Evolutionary conservation across 2,797 vertebrate species (phyloP), one percentile per base, ranked within the genome.

Genomic region (Myotis daubentonii): DNA sequence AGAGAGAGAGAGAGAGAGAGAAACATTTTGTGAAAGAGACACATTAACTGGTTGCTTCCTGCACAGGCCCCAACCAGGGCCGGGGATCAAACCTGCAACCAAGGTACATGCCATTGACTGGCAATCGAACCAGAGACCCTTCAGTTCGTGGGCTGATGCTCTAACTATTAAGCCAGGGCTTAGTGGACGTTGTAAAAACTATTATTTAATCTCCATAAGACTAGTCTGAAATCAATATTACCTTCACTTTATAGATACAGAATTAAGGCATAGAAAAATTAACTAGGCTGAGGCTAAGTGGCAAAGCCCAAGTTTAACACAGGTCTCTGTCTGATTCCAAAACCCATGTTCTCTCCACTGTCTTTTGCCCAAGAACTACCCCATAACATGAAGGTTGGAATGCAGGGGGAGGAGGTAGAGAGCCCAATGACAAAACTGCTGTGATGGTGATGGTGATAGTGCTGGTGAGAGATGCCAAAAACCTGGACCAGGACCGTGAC

Each of bases 341-440:
- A 89, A 79, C 30, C 36, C 38, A 22, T 2, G 23, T 5, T 76
- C 8, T 72, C n/a, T 44, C 33, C 22, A 65, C 10, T 1, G 6
- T 4, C 4, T 47, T 74, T 62, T 2, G 5, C 23, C 49, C 81
- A 41, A 44, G 28, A 36, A 28, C 66, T 44, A 3, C 16, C 13
- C 3, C 6, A 51, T 3, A 28, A 30, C 1, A 1, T 5, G 9
- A 13, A 47, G 51, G 13, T 2, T 13, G 13, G 30, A 70, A 36
- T 20, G 16, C 33, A 71, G 9, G 3, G 15, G 1, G 7, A 71
- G 51, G 33, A 60, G 15, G 36, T 49, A 55, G 33, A 53, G 20
- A 19, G 23, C 25, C n/a, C 20, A 55, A 22, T 10, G 36, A 28
- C 6, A 3, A 85, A 41, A 36, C 62, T 23, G 5, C 10, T 15